A percentile compares a stretch with the other conserved stretches of the same genome.
phyloP scores from a whole-genome alignment of 1,140 invertebrate species.

The Tetraneura akinire region DNA sequence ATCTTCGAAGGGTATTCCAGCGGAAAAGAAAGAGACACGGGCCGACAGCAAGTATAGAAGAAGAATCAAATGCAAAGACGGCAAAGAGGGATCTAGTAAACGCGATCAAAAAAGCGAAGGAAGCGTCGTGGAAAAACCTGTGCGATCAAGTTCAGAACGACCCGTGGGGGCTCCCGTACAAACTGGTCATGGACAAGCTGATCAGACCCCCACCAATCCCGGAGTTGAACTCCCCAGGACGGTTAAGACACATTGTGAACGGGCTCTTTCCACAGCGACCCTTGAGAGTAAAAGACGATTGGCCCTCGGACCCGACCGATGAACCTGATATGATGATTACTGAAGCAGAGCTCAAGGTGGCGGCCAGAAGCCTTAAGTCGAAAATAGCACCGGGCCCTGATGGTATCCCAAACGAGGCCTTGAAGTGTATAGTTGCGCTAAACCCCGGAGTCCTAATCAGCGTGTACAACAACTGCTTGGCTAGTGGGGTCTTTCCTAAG shows the following conservation, averaged over 20 bases:
- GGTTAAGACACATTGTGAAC: neutral
- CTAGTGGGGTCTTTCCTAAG: neutral
- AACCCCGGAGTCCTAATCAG: neutral
- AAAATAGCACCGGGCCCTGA: neutral
- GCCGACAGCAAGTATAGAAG: too few species aligned
- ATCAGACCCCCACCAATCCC: neutral
- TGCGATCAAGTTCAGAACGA: neutral
- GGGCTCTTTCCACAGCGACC: neutral
- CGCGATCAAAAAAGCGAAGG: neutral
- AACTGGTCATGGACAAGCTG: neutral
- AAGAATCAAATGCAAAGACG: too few species aligned
- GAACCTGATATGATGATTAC: too few species aligned
- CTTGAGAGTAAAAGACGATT: rapidly evolving
- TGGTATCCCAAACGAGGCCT: neutral
- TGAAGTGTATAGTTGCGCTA: neutral
- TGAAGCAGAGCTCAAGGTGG: neutral
- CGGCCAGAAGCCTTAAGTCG: neutral
- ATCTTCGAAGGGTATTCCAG: neutral
- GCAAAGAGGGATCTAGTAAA: too few species aligned
- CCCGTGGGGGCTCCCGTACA: neutral
- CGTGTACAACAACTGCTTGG: neutral
- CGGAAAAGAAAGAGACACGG: neutral
- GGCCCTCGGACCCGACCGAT: too few species aligned
- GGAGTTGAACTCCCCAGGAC: neutral
- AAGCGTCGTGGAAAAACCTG: neutral